Evolutionary conservation across 2,113 vertebrate genomes (phyloP).

Genomic region (Struthio camelus): DNA sequence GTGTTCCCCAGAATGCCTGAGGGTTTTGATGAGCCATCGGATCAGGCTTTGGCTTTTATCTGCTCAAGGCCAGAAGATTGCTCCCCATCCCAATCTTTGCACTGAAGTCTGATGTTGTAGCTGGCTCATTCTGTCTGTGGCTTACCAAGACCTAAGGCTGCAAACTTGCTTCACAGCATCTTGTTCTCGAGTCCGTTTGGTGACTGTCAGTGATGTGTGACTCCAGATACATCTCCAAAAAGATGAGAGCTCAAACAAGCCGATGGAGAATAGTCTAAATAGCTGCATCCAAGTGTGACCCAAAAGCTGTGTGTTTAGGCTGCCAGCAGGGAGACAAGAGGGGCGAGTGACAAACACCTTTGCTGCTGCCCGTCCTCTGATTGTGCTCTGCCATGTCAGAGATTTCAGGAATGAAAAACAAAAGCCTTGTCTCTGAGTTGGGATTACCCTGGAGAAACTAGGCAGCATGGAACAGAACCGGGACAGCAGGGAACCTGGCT

Average conservation of each 20-base stretch:
- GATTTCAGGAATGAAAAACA: background rate
- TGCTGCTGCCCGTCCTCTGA: background rate
- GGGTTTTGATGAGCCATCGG: too few species aligned
- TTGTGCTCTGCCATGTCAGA: rapidly evolving
- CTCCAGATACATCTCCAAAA: background rate
- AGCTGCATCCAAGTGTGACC: background rate
- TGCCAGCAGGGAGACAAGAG: background rate
- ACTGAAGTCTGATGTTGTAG: background rate
- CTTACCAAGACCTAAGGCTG: background rate
- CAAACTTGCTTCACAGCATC: background rate
- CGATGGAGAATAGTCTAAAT: background rate
- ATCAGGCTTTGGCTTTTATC: too few species aligned
- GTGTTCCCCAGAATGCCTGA: background rate
- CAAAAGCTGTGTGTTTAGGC: background rate
- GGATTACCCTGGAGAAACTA: background rate
- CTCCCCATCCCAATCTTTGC: background rate
- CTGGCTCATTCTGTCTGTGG: background rate
- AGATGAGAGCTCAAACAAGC: background rate
- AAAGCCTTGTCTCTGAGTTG: background rate
- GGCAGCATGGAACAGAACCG: background rate
- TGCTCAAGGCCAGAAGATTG: too few species aligned
- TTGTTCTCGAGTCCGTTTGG: background rate
- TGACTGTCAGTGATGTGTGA: background rate
- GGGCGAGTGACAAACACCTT: background rate
- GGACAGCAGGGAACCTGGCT: background rate